These are phyloP conservation scores for Drosophila atripex DNA, from an alignment of 2,888 invertebrate genomes.

Conservation along the genomic window DNA sequence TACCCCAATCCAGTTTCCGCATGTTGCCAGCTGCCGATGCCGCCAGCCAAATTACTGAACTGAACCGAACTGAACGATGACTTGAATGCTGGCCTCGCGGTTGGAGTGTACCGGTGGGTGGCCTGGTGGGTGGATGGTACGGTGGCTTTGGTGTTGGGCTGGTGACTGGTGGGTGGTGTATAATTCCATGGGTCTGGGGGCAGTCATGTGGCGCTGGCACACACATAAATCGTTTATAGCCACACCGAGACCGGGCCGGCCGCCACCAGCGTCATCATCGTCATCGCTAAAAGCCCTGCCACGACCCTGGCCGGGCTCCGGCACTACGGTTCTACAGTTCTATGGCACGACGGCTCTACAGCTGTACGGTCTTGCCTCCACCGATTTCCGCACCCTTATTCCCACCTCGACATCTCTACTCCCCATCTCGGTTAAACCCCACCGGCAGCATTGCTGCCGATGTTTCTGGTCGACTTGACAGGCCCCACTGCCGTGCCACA, in stretches of 20 bases:
- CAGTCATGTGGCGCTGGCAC: constrained; percentile 64
- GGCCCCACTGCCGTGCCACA: constrained; percentile 46
- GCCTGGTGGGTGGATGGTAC: not conserved
- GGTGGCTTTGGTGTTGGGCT: constrained; percentile 6
- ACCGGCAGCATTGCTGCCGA: constrained; percentile 57
- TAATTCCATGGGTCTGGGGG: constrained; percentile 24
- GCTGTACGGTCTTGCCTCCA: constrained; percentile 29
- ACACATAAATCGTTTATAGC: constrained; percentile 78
- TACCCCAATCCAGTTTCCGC: constrained; percentile 28
- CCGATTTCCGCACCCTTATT: constrained; percentile 2
- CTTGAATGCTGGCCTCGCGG: constrained; percentile 65
- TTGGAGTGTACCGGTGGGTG: constrained; percentile 16
- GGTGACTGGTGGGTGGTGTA: constrained; percentile 5
- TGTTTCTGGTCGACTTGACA: constrained; percentile 73
- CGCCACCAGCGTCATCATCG: constrained; percentile 51
- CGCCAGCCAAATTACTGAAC: constrained; percentile 80
- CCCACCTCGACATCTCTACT: constrained; percentile 6
- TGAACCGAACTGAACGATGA: constrained; percentile 80
- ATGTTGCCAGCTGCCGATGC: constrained; percentile 69
- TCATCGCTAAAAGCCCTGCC: constrained; percentile 51
- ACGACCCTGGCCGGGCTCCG: constrained; percentile 42
- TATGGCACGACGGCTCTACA: constrained; percentile 11
- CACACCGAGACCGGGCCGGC: constrained; percentile 58
- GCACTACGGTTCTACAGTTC: constrained; percentile 1
- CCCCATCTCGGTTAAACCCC: constrained; percentile 23